Evolutionary conservation across 35 echinoderm and acorn worm species (phyloP), one percentile per base, ranked within the genome.

Genomic region (Hemicentrotus pulcherrimus): DNA sequence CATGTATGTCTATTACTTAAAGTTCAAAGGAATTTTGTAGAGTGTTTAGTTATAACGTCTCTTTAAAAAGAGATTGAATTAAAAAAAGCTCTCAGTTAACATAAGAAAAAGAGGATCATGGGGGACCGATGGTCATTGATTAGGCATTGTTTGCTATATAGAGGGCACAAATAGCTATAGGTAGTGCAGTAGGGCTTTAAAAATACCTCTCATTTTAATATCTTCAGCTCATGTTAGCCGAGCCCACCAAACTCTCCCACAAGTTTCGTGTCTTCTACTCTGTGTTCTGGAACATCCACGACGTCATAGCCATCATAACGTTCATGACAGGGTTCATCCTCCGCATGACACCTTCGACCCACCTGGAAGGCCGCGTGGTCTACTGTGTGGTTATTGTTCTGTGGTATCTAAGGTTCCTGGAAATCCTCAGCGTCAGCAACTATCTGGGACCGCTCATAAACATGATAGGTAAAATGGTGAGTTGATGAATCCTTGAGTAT

Each of bases 391-490:
- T 91, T 47, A 95, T 97, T 78, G 95, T 97, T 6, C 90, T 99
- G 35, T 99, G 98, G 98, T 99, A 99, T 71, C 95, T 99, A 0
- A 95, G 96, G 58, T 94, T 99, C 46, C 94, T 99, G 22, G 97
- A 97, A 46, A 96, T 97, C 13, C 95, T 99, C 47, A 99, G 98
- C 52, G 96, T 99, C 48, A 99, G 97, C 46, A 99, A 96, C 91
- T 99, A 99, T 95, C 97, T 99, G 32, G 98, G 98, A 45, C 97
- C 98, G 0, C 95, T 97, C 46, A 96, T 99, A 13, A 99, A 97
- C 70, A 99, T 99, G 98, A 99, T 99, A 9, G 97, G 97, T 31
- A 99, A 97, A 97, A 99, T 99, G 98, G 98, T 99, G 90, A 99
- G 98, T 92, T 28, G 30, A 85, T 28, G 30, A 85, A 85, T 41